Base-by-base conservation (phyloP, 1,140 invertebrate species). In the Drosophila seguyi region DNA sequence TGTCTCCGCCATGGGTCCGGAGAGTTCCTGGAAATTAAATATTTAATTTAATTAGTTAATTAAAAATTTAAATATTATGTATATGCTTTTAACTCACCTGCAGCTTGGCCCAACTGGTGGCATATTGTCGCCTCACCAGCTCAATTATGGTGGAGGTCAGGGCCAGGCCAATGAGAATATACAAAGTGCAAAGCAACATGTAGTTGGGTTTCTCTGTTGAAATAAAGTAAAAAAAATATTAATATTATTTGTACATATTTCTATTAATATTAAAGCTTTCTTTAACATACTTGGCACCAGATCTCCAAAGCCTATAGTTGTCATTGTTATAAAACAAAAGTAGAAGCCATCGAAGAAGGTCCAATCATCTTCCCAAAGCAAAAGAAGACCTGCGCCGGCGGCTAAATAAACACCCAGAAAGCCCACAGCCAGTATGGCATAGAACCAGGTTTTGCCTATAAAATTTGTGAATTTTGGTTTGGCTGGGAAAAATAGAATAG, bases 141-240 rank as follows among this genome's bases (percentile, higher is more conserved):
- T 99, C 98, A 80, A 99, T 99, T 77, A 98, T 98, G 72, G 98
- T 99, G 2, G 98, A 97, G 3, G 98, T 98, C 45, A 99, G 92
- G 3, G 98, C 98, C 92, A 99, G 94, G 6, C 98, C 98, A 62
- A 99, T 96, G 58, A 99, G 94, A 77, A 99, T 97, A 93, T 99
- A 99, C 66, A 98, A 85, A 0, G 97, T 98, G 92, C 97, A 98
- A 2, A 97, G 93, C 58, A 99, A 93, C 95, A 98, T 97, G 92
- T 98, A 98, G 76, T 96, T 96, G 29, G 96, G 96, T 84, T 96
- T 95, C 81, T 97, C 96, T 98, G 92, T 42, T 42, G 4, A 6
- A 42, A 42, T 20, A 41, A 50, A 10, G n/a, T 5, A 27, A 27
- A 2, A 2, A 16, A n/a, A 8, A n/a, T n/a, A 47, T 3, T 10